A percentile compares a stretch with the other conserved stretches of the same genome.
Conservation (phyloP, 2,888 invertebrate genomes). For the Ormyrus rosae region DNA sequence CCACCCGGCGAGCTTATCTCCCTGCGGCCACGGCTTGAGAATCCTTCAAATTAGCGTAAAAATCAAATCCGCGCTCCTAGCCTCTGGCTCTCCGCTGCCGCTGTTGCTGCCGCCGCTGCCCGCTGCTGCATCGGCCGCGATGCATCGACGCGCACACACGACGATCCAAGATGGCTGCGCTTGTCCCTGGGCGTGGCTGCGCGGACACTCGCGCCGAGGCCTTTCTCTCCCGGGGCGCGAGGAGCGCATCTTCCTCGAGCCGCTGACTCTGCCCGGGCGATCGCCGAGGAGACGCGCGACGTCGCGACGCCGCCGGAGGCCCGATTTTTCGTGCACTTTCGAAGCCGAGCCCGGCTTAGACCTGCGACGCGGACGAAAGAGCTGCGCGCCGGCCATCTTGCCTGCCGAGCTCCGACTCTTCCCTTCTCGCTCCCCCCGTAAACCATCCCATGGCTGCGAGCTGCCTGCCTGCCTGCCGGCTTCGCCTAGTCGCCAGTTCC, state of each 20-base stretch:
- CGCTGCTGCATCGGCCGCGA: slow-evolving; percentile 64
- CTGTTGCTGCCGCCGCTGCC: slow-evolving; percentile 37
- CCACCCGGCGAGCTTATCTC: slow-evolving; percentile 30
- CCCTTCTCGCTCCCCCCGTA: not conserved
- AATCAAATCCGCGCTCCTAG: slow-evolving; percentile 35
- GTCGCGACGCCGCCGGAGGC: slow-evolving; percentile 20
- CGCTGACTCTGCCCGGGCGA: not conserved
- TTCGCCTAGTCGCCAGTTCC: not conserved
- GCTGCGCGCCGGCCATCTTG: slow-evolving; percentile 57
- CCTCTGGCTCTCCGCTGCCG: not conserved
- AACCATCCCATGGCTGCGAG: no score
- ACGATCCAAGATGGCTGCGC: slow-evolving; percentile 71
- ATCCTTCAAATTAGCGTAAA: slow-evolving; percentile 32
- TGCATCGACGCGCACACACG: slow-evolving; percentile 59
- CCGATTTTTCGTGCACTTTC: slow-evolving; percentile 18
- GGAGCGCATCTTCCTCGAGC: not conserved
- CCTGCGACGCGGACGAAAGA: slow-evolving; percentile 39
- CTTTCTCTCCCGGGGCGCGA: slow-evolving; percentile 40
- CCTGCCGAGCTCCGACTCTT: slow-evolving; percentile 7
- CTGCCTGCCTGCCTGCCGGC: not conserved
- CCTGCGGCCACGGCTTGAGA: not conserved
- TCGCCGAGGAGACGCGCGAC: not conserved
- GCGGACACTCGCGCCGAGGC: slow-evolving; percentile 32
- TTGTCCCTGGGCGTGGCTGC: slow-evolving; percentile 72
- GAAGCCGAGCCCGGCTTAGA: slow-evolving; percentile 5